Conservation (phyloP, 2,797 vertebrate genomes). For the Rhynchotus rufescens region DNA sequence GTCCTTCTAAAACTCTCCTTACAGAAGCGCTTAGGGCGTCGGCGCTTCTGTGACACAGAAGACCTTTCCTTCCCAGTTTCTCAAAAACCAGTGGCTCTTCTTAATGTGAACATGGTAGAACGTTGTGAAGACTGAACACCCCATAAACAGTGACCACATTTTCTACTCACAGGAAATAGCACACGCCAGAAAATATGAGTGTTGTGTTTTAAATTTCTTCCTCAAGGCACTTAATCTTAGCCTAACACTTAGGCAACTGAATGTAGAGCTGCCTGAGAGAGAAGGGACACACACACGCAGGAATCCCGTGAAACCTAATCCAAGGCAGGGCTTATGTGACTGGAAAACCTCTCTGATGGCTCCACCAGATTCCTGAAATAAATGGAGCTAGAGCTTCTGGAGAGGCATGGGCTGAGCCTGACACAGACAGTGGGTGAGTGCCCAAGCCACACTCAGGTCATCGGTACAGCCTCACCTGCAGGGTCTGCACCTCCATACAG, state of each 20-base stretch:
- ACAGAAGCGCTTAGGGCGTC: conserved; percentile 2
- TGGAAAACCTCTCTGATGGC: background rate
- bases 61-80: background rate
- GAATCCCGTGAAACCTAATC: background rate
- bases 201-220: background rate
- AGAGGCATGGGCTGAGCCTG: background rate
- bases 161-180: background rate
- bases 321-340: background rate
- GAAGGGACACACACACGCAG: background rate
- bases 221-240: background rate
- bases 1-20: conserved; percentile 40
- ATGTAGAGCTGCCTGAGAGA: background rate
- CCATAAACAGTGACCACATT: background rate
- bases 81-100: background rate
- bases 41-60: background rate
- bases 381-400: background rate
- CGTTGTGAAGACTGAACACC: background rate
- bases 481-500: background rate
- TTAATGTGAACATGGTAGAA: background rate
- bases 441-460: background rate
- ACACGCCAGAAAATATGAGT: background rate
- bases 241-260: background rate
- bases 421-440: rapidly evolving
- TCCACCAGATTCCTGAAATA: background rate
- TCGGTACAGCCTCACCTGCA: background rate